Percentiles rank a stretch among this genome's conserved stretches.
These are phyloP conservation scores for Molothrus ater DNA, from an alignment of 2,797 vertebrate species.

Conservation along the genomic window DNA sequence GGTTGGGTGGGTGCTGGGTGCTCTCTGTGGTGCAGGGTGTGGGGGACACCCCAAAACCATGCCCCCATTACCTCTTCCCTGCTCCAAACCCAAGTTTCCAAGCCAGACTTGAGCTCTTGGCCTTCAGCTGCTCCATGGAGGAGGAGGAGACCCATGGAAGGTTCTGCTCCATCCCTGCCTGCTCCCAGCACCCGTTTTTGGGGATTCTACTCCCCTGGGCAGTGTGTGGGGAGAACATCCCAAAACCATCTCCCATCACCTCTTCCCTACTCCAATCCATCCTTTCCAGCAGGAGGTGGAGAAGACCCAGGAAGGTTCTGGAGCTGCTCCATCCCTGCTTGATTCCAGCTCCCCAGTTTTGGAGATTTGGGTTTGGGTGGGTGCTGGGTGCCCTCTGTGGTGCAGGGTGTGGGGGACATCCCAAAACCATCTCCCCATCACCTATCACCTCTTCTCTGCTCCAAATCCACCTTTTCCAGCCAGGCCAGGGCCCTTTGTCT, in stretches of 20 bases:
- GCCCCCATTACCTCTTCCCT: background rate
- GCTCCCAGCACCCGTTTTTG: too few relatives aligned
- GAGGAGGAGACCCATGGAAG: too few relatives aligned
- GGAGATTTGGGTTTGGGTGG: background rate
- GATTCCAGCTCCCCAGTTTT: background rate
- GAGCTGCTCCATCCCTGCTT: background rate
- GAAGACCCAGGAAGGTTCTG: background rate
- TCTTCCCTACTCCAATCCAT: background rate
- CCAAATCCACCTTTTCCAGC: background rate
- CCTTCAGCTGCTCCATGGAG: too few relatives aligned
- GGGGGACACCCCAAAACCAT: background rate
- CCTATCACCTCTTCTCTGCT: background rate
- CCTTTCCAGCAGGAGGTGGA: background rate
- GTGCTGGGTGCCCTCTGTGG: background rate
- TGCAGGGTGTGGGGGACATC: background rate
- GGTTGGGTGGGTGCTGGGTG: background rate
- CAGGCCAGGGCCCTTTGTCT: background rate
- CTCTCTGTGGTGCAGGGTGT: background rate
- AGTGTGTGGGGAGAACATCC: too few relatives aligned
- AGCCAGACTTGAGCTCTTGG: too few relatives aligned
- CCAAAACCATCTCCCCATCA: background rate
- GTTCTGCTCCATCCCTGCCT: too few relatives aligned
- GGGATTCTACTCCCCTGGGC: too few relatives aligned
- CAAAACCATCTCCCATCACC: background rate
- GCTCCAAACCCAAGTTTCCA: too few relatives aligned